Evolutionary conservation across 2,113 vertebrate genomes (phyloP).

Genomic region (Carettochelys insculpta): DNA sequence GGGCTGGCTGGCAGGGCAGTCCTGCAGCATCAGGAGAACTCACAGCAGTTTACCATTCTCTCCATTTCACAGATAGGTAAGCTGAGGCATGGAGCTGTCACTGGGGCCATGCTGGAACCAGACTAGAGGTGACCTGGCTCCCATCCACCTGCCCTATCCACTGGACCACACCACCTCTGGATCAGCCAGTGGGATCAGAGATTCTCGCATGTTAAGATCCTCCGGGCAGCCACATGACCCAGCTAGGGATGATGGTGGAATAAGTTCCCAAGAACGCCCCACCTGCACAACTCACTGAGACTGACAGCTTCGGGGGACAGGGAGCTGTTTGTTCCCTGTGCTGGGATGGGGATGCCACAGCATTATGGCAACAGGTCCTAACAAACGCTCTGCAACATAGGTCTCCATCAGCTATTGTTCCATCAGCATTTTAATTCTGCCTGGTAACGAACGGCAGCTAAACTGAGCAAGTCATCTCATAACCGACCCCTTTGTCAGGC

Average conservation of each 20-base stretch:
- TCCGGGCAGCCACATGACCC: not conserved
- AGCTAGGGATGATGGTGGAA: not conserved
- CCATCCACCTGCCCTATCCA: too few relatives aligned
- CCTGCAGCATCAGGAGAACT: not conserved
- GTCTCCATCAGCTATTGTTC: not conserved
- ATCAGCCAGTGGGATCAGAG: not conserved
- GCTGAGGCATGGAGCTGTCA: not conserved
- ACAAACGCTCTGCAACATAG: too few relatives aligned
- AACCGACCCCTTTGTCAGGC: rapidly evolving
- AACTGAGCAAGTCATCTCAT: not conserved
- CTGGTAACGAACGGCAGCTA: not conserved
- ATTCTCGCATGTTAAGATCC: not conserved
- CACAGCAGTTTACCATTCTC: not conserved
- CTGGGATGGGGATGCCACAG: too few relatives aligned
- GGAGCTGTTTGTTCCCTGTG: not conserved
- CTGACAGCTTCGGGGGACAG: not conserved
- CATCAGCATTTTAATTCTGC: not conserved
- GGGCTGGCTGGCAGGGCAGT: too few relatives aligned
- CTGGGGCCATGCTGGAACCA: not conserved
- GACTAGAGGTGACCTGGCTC: not conserved
- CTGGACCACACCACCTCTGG: too few relatives aligned
- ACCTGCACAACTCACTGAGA: not conserved
- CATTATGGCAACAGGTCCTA: too few relatives aligned
- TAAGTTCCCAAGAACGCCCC: not conserved
- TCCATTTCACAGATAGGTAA: not conserved